Percentiles rank a stretch among this genome's conserved stretches.
phyloP scores from a whole-genome alignment of 1,140 invertebrate species.

The Ephestia elutella region DNA sequence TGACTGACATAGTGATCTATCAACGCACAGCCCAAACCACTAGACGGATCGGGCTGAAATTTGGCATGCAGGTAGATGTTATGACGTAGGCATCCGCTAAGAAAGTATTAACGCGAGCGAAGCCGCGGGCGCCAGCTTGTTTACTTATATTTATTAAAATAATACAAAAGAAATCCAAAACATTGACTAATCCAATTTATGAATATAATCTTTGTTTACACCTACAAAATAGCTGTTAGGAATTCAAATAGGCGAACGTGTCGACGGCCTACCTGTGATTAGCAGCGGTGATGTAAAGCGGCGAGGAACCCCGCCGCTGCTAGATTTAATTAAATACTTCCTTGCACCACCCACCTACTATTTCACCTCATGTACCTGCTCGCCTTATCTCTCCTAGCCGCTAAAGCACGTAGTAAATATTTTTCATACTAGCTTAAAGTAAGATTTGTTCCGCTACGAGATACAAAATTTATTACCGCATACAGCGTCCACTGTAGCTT shows the following conservation, averaged over 20 bases:
- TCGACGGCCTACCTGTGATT: slow-evolving; percentile 61
- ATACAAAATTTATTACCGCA: background rate
- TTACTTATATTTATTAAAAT: no score
- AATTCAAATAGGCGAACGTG: slow-evolving; percentile 52
- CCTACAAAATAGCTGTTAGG: slow-evolving; percentile 41
- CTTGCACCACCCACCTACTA: slow-evolving; percentile 52
- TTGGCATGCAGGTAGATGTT: no score
- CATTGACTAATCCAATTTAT: no score
- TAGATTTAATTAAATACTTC: slow-evolving; percentile 72
- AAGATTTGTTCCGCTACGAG: slow-evolving; percentile 9
- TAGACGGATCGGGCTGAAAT: no score
- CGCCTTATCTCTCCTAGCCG: slow-evolving; percentile 28
- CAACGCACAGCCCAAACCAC: no score
- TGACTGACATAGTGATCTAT: no score
- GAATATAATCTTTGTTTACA: no score
- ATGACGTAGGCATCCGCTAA: no score
- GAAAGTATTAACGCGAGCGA: no score
- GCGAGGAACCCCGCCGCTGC: slow-evolving; percentile 33
- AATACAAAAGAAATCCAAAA: no score
- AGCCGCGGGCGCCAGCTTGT: no score
- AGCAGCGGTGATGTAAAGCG: slow-evolving; percentile 53
- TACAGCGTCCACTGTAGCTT: slow-evolving; percentile 15
- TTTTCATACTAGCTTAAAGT: slow-evolving; percentile 17
- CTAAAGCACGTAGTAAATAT: slow-evolving; percentile 22
- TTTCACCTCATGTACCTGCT: slow-evolving; percentile 41